These are phyloP conservation scores for Drosophila kanekoi DNA, from an alignment of 2,888 invertebrate genomes.

Conservation along the genomic window DNA sequence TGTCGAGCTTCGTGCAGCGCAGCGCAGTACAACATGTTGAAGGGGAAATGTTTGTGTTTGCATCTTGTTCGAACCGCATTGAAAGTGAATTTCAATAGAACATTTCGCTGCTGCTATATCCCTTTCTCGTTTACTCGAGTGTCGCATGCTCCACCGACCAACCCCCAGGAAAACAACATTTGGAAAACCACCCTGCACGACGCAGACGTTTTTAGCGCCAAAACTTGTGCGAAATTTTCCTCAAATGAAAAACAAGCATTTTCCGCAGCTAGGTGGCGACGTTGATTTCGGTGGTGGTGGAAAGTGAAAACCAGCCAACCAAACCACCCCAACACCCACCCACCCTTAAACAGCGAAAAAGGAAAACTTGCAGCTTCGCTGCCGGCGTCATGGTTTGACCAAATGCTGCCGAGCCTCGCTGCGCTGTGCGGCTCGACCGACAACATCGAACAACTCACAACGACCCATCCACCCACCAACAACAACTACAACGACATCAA, in stretches of 20 bases:
- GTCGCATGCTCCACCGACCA: slow-evolving; percentile 34
- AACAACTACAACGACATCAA: slow-evolving; percentile 20
- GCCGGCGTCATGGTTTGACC: slow-evolving; percentile 28
- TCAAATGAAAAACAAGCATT: slow-evolving; percentile 76
- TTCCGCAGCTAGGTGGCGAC: slow-evolving; percentile 36
- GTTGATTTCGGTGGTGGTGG: slow-evolving; percentile 61
- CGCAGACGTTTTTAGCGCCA: slow-evolving; percentile 60
- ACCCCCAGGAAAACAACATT: slow-evolving; percentile 29
- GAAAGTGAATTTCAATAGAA: slow-evolving; percentile 71
- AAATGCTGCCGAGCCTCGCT: slow-evolving; percentile 31
- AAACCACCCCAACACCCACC: slow-evolving; percentile 67
- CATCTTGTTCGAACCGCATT: slow-evolving; percentile 54
- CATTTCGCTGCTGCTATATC: slow-evolving; percentile 24
- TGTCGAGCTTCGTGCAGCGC: slow-evolving; percentile 30
- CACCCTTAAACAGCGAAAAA: slow-evolving; percentile 50
- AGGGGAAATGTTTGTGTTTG: slow-evolving; percentile 58
- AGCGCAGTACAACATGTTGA: slow-evolving; percentile 58
- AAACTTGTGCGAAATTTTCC: slow-evolving; percentile 60
- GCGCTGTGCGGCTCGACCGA: slow-evolving; percentile 24
- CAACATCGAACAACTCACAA: slow-evolving; percentile 31
- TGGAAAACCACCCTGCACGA: slow-evolving; percentile 15
- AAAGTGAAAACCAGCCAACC: slow-evolving; percentile 79
- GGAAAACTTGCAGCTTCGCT: slow-evolving; percentile 44
- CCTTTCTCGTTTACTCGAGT: slow-evolving; percentile 11
- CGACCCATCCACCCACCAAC: slow-evolving; percentile 45